These are phyloP conservation scores for Eupsilia transversa DNA, from an alignment of 2,888 invertebrate genomes.

Conservation along the genomic window DNA sequence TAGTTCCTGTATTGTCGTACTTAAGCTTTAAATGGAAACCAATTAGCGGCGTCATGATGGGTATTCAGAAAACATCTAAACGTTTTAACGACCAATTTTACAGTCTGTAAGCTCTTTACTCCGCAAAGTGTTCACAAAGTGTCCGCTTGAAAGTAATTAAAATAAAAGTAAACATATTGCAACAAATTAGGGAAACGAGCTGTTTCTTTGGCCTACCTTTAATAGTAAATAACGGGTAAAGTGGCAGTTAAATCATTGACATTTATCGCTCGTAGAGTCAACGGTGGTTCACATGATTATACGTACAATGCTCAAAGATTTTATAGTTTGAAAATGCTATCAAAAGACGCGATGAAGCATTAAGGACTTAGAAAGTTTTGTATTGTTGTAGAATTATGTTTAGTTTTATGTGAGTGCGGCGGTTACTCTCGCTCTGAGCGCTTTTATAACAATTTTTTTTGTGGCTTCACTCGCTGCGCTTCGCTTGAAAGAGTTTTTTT, in stretches of 20 bases:
- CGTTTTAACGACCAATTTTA: slow-evolving; percentile 58
- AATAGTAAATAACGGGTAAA: slow-evolving; percentile 49
- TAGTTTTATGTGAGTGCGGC: slow-evolving; percentile 34
- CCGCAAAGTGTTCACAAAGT: slow-evolving; percentile 53
- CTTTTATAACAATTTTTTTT: slow-evolving; percentile 29
- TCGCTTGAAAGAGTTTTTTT: slow-evolving; percentile 33
- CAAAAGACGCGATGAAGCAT: slow-evolving; percentile 53
- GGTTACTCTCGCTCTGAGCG: slow-evolving; percentile 13
- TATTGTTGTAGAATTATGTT: slow-evolving; percentile 50
- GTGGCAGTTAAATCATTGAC: slow-evolving; percentile 59
- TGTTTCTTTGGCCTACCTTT: slow-evolving; percentile 49
- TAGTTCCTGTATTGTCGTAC: slow-evolving; percentile 44
- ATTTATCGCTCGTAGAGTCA: slow-evolving; percentile 56
- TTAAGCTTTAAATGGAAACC: slow-evolving; percentile 48
- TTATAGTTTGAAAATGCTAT: slow-evolving; percentile 51
- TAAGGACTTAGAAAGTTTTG: slow-evolving; percentile 44
- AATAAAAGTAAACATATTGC: slow-evolving; percentile 56
- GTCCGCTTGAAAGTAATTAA: slow-evolving; percentile 57
- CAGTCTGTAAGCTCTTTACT: slow-evolving; percentile 56
- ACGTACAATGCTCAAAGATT: slow-evolving; percentile 39
- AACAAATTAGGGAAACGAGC: slow-evolving; percentile 61
- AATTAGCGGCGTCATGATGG: slow-evolving; percentile 59
- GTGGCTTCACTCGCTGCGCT: slow-evolving; percentile 1
- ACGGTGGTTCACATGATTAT: slow-evolving; percentile 45
- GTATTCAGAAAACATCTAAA: slow-evolving; percentile 54